Base-by-base conservation (phyloP, 2,888 invertebrate species). In the Cyclophora punctaria region DNA sequence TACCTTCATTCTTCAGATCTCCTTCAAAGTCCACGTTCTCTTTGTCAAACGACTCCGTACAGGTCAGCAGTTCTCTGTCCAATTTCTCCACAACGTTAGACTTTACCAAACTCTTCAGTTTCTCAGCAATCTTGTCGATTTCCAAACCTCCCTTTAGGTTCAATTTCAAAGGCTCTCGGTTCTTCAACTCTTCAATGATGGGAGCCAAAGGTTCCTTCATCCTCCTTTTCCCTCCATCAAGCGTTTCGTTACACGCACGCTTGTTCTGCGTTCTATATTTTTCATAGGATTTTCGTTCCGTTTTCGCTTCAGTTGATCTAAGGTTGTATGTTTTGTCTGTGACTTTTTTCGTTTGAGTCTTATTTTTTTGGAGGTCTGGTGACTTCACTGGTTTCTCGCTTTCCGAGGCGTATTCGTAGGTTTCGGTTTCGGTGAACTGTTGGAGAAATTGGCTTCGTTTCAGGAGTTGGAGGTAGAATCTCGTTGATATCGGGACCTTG, bases 81-180 rank as follows among this genome's bases (percentile, higher is more conserved):
- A 87, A 62, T 41, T 66, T 74, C 34, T 80, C 77, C 33, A 74
- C 73, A 2, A 64, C 71, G 4, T 62, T 77, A 3, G 59, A 73
- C 45, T 71, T 73, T 40, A 84, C 78, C 48, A 86, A 57, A 50
- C 73, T 82, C 61, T 81, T 85, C 41, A 88, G 61, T 60, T 87
- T 88, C 61, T 86, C 88, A 0, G 88, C 88, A 35, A 88, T 88
- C 61, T 85, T 86, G 56, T 85, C 81, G 35, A 88, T 88, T 57
- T 83, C 86, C n/a, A 66, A 62, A 4, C 73, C 77, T 4, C 73
- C 77, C 62, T 73, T 79, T 48, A 64, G 70, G 7, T 61, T 62
- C 4, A 58, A 54, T 52, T 80, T 83, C 34, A 80, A 50, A 0
- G 79, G 75, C 42, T 84, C 82, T 20, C 82, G 67, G 47, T 62